phyloP scores from a whole-genome alignment of 2,113 vertebrate genomes.

The Hypocryptadius cinnamomeus region DNA sequence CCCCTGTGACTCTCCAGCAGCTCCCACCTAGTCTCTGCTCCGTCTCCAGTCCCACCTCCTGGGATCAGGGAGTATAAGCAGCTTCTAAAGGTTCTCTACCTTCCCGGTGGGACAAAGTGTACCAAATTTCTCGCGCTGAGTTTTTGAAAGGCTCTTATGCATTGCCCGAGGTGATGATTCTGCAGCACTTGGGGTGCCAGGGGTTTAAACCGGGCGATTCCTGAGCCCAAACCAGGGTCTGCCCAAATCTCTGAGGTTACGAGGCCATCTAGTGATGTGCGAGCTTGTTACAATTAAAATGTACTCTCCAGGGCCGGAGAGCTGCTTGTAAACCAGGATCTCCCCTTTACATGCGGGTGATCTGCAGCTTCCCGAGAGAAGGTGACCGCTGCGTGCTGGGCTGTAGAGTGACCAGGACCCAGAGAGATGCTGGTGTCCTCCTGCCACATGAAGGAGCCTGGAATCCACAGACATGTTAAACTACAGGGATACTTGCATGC shows the following conservation, averaged over 20 bases:
- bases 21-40: neutral
- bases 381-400: neutral
- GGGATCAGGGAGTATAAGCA: neutral
- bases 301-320: neutral
- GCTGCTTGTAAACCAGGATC: neutral
- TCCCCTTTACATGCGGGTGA: neutral
- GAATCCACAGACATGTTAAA: neutral
- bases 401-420: neutral
- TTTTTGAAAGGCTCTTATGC: neutral
- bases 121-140: fast-evolving
- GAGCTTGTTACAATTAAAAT: neutral
- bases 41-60: neutral
- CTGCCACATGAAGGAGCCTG: neutral
- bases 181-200: neutral
- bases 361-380: neutral
- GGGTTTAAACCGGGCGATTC: fast-evolving
- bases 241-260: neutral
- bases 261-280: slow-evolving; percentile 45
- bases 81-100: neutral
- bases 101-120: neutral
- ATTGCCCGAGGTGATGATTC: neutral
- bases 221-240: neutral
- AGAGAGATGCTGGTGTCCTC: neutral
- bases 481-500: neutral
- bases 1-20: neutral